Evolutionary conservation across 92 coral and sea anemone species (phyloP).

Genomic region (Epizoanthus rinbou): DNA sequence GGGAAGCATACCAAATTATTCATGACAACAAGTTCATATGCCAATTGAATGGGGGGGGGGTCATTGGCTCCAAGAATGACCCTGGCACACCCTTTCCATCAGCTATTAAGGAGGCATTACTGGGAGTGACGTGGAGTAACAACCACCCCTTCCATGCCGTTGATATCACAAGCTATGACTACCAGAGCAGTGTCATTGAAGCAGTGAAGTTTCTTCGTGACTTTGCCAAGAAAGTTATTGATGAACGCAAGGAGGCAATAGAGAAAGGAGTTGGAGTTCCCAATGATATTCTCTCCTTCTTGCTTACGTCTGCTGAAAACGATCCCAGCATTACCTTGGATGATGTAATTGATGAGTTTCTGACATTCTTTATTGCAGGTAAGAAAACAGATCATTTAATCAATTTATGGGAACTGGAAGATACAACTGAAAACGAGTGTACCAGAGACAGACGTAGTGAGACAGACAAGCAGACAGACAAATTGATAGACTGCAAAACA

Average conservation of each 20-base stretch:
- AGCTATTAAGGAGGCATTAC: constrained; percentile 61
- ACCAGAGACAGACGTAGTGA: too few relatives aligned
- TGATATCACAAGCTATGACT: constrained; percentile 64
- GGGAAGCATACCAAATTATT: too few relatives aligned
- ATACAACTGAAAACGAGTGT: too few relatives aligned
- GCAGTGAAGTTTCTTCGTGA: constrained; percentile 85
- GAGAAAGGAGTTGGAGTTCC: constrained; percentile 57
- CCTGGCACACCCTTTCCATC: constrained; percentile 67
- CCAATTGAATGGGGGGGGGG: too few relatives aligned
- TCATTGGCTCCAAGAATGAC: too few relatives aligned
- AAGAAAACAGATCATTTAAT: not conserved
- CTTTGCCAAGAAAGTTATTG: constrained; percentile 76
- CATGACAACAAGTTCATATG: too few relatives aligned
- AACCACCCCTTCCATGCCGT: constrained; percentile 62
- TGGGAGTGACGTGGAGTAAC: constrained; percentile 57
- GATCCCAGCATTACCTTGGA: constrained; percentile 60
- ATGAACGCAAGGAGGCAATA: constrained; percentile 62
- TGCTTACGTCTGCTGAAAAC: constrained; percentile 55
- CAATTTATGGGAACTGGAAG: too few relatives aligned
- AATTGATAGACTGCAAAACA: too few relatives aligned
- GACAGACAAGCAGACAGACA: too few relatives aligned
- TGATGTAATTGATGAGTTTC: constrained; percentile 79
- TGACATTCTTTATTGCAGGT: constrained; percentile 78
- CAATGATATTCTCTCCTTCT: constrained; percentile 62
- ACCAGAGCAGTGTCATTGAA: constrained; percentile 69